phyloP scores from a whole-genome alignment of 2,888 invertebrate species.

The Microchrysa polita region DNA sequence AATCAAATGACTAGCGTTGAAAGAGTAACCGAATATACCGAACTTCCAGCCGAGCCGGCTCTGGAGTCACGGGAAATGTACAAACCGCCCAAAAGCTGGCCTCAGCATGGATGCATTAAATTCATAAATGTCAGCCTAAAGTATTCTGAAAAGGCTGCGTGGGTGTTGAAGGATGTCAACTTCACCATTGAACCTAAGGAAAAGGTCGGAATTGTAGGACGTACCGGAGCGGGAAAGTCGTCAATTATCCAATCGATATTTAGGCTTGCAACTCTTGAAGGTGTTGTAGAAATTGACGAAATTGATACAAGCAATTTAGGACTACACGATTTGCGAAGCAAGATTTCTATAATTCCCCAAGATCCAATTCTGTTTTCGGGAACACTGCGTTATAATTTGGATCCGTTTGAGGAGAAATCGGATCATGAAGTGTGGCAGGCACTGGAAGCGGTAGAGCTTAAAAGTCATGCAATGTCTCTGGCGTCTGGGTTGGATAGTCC shows the following conservation, averaged over 20 bases:
- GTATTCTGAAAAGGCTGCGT: slow-evolving; percentile 75
- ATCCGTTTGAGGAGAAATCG: slow-evolving; percentile 79
- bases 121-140: slow-evolving; percentile 75
- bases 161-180: slow-evolving; percentile 78
- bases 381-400: slow-evolving; percentile 82
- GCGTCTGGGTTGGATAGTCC: slow-evolving; percentile 69
- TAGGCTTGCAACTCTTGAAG: slow-evolving; percentile 81
- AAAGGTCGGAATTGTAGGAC: slow-evolving; percentile 85
- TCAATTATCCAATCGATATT: slow-evolving; percentile 86
- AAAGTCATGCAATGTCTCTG: slow-evolving; percentile 72
- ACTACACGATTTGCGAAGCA: slow-evolving; percentile 78
- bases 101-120: slow-evolving; percentile 71
- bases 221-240: slow-evolving; percentile 90
- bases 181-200: slow-evolving; percentile 67
- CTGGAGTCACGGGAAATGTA: slow-evolving; percentile 64
- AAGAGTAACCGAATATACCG: slow-evolving; percentile 81
- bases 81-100: slow-evolving; percentile 71
- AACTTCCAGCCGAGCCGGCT: slow-evolving; percentile 71
- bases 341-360: slow-evolving; percentile 93
- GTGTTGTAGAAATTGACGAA: slow-evolving; percentile 79
- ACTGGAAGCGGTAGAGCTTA: slow-evolving; percentile 80
- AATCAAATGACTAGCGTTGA: slow-evolving; percentile 88
- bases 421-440: slow-evolving; percentile 83
- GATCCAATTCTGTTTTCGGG: slow-evolving; percentile 89
- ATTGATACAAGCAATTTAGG: slow-evolving; percentile 76